These are phyloP conservation scores for Saturnia pavonia DNA, from an alignment of 2,888 invertebrate species.

Conservation along the genomic window DNA sequence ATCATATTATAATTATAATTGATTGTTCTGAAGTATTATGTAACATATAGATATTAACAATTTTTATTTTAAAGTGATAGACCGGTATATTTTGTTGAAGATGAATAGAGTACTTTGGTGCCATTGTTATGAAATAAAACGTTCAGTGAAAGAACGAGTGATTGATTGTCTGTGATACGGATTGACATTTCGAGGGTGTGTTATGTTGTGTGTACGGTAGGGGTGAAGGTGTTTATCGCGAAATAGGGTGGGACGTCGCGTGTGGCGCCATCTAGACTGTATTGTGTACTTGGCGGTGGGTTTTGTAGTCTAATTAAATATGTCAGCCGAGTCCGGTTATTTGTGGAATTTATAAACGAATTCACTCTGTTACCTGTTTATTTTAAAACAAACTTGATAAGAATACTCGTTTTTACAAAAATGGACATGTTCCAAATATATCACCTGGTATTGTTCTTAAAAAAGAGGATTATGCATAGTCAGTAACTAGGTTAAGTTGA, in stretches of 20 bases:
- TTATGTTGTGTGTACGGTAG: conserved; percentile 30
- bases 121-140: conserved; percentile 21
- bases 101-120: background rate
- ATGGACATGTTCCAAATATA: too few species aligned
- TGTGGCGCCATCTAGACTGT: conserved; percentile 54
- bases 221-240: conserved; percentile 39
- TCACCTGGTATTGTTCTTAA: too few species aligned
- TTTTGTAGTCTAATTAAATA: conserved; percentile 36
- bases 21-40: too few species aligned
- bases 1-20: too few species aligned
- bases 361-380: background rate
- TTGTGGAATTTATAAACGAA: conserved; percentile 12
- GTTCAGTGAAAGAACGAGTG: conserved; percentile 35
- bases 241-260: conserved; percentile 43
- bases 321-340: conserved; percentile 29
- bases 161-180: conserved; percentile 28
- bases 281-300: conserved; percentile 27
- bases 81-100: background rate
- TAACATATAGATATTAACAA: too few species aligned
- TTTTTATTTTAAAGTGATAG: too few species aligned
- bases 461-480: too few species aligned
- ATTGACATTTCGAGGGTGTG: conserved; percentile 10
- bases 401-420: too few species aligned
- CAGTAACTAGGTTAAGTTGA: background rate
- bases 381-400: background rate